These are phyloP conservation scores for Stegostoma tigrinum DNA, from an alignment of 2,113 vertebrate species.

Conservation along the genomic window DNA sequence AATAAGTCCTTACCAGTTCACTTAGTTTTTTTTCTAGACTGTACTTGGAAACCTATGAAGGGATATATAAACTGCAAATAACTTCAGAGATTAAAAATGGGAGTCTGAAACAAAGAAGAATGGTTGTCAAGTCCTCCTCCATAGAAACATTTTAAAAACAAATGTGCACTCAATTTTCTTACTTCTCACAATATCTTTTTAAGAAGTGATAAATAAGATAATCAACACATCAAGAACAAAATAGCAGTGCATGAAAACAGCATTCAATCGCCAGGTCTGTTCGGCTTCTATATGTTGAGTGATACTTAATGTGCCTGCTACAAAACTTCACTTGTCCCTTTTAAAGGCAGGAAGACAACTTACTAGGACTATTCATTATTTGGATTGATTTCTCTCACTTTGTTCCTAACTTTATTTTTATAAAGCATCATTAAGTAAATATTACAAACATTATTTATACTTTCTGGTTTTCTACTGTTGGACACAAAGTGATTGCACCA, in stretches of 20 bases:
- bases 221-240: not conserved
- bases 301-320: not conserved
- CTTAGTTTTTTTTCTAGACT: conserved; percentile 84
- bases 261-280: not conserved
- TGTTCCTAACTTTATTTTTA: not conserved
- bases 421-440: not conserved
- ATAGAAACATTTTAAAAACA: not conserved
- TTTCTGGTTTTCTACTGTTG: not conserved
- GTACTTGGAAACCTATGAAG: conserved; percentile 80
- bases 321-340: not conserved
- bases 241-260: not conserved
- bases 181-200: not conserved
- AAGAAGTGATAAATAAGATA: not conserved
- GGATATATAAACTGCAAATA: not conserved
- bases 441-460: not conserved
- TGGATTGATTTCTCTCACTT: not conserved
- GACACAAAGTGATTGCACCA: not conserved
- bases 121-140: not conserved
- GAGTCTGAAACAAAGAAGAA: not conserved
- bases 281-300: not conserved
- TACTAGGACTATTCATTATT: not conserved
- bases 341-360: not conserved
- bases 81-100: not conserved
- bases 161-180: not conserved
- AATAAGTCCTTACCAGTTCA: conserved; percentile 75